phyloP scores from a whole-genome alignment of 35 echinoderm and acorn worm species.

The Ophiothrix spiculata region DNA sequence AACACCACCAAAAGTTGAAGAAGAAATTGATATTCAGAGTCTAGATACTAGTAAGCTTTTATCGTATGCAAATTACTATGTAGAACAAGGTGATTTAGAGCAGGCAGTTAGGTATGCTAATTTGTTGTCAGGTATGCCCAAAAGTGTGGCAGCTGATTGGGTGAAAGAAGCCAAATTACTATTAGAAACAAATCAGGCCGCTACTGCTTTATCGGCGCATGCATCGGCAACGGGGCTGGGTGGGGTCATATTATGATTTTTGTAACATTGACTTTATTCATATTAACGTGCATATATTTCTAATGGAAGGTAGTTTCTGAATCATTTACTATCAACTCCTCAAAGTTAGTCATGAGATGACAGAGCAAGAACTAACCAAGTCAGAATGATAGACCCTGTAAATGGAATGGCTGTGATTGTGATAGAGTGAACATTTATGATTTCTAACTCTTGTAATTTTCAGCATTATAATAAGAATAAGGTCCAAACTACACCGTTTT shows the following conservation, averaged over 20 bases:
- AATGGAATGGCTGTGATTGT: no score
- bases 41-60: constrained; percentile 81
- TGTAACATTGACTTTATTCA: no score
- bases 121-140: constrained; percentile 86
- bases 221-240: constrained; percentile 90
- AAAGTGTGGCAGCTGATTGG: constrained; percentile 87
- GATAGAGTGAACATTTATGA: no score
- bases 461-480: no score
- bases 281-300: no score
- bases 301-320: no score
- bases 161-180: constrained; percentile 86
- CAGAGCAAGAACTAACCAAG: no score
- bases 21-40: constrained; percentile 41
- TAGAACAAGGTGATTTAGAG: constrained; percentile 87
- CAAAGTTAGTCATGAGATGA: no score
- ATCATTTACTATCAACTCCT: no score
- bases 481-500: no score
- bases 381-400: no score
- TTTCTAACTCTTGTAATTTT: no score
- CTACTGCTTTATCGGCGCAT: constrained; percentile 73
- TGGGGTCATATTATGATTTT: constrained; percentile 70
- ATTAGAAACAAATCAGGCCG: constrained; percentile 87
- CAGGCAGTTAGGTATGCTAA: constrained; percentile 91
- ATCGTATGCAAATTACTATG: constrained; percentile 67
- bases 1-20: constrained; percentile 44